Base-by-base conservation (phyloP, 2,113 vertebrate species). In the Numenius arquata region DNA sequence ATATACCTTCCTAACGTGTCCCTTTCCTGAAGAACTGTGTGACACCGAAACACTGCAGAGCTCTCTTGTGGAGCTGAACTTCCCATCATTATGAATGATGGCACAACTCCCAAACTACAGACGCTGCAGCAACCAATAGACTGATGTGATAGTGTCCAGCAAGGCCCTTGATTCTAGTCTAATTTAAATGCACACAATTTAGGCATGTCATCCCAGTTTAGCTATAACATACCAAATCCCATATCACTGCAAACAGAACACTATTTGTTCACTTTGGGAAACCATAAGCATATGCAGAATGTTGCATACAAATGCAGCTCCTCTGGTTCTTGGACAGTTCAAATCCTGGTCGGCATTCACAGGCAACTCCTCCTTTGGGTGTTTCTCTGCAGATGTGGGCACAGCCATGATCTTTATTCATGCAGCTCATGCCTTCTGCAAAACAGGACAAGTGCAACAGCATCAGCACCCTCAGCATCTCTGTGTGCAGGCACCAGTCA, bases 321-420 rank as follows among this genome's bases (percentile, higher is more conserved):
- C 98, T 99, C 98, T 99, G 99, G 97, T 99, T 99, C 97, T 98
- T 98, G 95, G 99, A 99, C 94, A 99, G 89, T 95, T 99, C 99
- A 90, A 99, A 99, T 65, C 99, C 99, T 32, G 99, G 99, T 85
- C 99, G 98, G 96, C 99, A 99, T 96, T 99, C 99, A 26, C 99
- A 99, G 88, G 99, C 98, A 53, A 99, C 98, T 38, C 99, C 99
- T 80, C 99, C 99, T 97, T 98, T 99, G 21, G 99, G 99, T 0
- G 98, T 98, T 98, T 99, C 99, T 97, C 98, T 99, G 98, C 99
- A 99, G 98, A 99, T 99, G 98, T 99, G 99, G 83, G 98, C 98
- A 91, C 99, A 99, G 96, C 99, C 98, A 2, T 99, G 99, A 63
- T 99, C 99, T 98, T 99, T 99, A 97, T 99, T 99, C 99, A 99